These are phyloP conservation scores for Catocala sponsa DNA, from an alignment of 2,888 invertebrate species.

Conservation along the genomic window DNA sequence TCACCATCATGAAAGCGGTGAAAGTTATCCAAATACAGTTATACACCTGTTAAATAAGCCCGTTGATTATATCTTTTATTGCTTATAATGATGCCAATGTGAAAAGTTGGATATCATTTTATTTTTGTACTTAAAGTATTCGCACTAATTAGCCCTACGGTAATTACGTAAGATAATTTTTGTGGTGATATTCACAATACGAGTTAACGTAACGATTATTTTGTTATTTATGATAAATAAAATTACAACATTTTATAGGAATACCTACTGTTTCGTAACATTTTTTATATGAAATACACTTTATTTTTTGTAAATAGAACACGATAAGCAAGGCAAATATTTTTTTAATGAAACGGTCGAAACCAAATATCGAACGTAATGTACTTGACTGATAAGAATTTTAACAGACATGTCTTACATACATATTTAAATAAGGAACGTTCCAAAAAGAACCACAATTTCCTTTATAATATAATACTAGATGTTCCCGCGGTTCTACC, in stretches of 20 bases:
- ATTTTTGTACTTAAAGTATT: not conserved
- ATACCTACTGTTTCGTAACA: too few species aligned
- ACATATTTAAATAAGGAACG: conserved; percentile 9
- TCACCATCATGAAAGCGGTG: conserved; percentile 75
- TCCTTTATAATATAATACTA: too few species aligned
- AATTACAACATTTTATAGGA: too few species aligned
- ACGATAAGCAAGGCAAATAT: conserved; percentile 35
- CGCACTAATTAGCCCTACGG: too few species aligned
- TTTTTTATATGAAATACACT: not conserved
- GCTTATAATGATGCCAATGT: conserved; percentile 5
- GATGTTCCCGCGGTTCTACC: too few species aligned
- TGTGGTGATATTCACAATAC: too few species aligned
- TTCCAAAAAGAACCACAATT: too few species aligned
- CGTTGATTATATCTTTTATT: conserved; percentile 32
- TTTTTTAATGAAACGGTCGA: conserved; percentile 29
- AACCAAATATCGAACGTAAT: conserved; percentile 5
- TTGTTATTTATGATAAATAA: too few species aligned
- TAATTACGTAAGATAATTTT: too few species aligned
- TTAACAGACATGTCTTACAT: conserved; percentile 26
- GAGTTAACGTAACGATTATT: too few species aligned
- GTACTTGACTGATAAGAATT: conserved; percentile 28
- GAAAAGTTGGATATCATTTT: not conserved
- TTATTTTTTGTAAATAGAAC: conserved; percentile 10
- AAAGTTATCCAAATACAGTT: conserved; percentile 68
- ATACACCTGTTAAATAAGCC: conserved; percentile 38